Conservation (phyloP, 2,888 invertebrate genomes). For the Plemyria rubiginata region DNA sequence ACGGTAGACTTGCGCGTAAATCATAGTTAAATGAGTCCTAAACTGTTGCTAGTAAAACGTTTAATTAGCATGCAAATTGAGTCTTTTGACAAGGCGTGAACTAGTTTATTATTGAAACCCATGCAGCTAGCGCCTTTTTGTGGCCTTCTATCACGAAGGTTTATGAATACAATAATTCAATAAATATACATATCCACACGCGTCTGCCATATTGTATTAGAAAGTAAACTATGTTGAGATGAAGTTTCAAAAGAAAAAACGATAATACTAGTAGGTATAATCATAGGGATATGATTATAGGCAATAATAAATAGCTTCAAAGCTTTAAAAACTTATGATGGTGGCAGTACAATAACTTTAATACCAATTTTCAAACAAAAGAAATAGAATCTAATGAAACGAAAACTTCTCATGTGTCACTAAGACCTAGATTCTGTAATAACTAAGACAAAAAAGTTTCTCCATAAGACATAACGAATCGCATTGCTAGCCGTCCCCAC, state of each 20-base stretch:
- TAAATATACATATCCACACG: too few species aligned
- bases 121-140: not conserved
- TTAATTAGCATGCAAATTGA: slow-evolving; percentile 19
- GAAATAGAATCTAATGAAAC: too few species aligned
- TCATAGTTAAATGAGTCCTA: slow-evolving; percentile 9
- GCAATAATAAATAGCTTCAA: too few species aligned
- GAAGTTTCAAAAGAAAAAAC: too few species aligned
- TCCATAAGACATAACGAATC: slow-evolving; percentile 13
- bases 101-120: not conserved
- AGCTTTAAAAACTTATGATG: too few species aligned
- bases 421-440: slow-evolving; percentile 6
- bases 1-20: slow-evolving; percentile 12
- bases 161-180: not conserved
- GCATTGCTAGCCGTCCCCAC: slow-evolving; percentile 16
- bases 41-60: slow-evolving; percentile 13
- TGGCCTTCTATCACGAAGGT: not conserved
- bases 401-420: not conserved
- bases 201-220: too few species aligned
- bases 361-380: too few species aligned
- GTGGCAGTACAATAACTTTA: too few species aligned
- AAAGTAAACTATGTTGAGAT: too few species aligned
- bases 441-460: slow-evolving; percentile 9
- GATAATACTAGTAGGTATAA: too few species aligned
- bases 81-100: not conserved
- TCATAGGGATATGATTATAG: too few species aligned